Evolutionary conservation across 2,113 vertebrate species (phyloP), one percentile per base, ranked within the genome.

Genomic region (Lasiurus borealis): DNA sequence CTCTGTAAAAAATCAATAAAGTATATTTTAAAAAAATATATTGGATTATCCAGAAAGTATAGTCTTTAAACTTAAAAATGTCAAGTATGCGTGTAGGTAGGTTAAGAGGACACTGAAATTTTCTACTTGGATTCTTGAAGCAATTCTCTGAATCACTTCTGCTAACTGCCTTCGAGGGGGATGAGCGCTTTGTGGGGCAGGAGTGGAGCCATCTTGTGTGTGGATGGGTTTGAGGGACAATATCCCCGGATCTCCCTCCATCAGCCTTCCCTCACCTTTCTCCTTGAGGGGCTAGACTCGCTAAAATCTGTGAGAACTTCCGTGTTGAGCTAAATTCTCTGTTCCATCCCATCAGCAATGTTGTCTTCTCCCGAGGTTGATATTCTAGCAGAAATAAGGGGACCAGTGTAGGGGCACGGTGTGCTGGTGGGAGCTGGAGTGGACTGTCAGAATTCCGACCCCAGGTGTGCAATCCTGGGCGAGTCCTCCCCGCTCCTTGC

Each of bases 141-240:
- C 93, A 95, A 83, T 68, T 40, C 9, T 85, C 44, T 92, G 96
- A 93, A 96, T 96, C 93, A 92, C 59, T 93, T 90, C 73, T 92
- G 29, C 21, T 96, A 91, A 96, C 84, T 95, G 73, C 77, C 68
- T 97, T 81, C 73, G 83, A 78, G 84, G 34, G 1, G 0, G 87
- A 19, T 9, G 36, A 71, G 25, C 1, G 1, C 81, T 83, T 48
- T 48, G 44, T 64, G 73, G 50, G 83, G 66, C 73, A 78, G 19
- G 4, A 50, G 25, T 23, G 57, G 52, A 83, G 13, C 23, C 8
- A 12, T 21, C 8, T 84, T 84, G 48, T 48, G 4, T 21, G 52
- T 27, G 59, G 59, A 23, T 40, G 59, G 7, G 77, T 71, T n/a
- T 64, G 62, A 88, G 92, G 36, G 44, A 75, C 54, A 62, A 18